Evolutionary conservation across 2,888 invertebrate species (phyloP).

Genomic region (Pocota personata): DNA sequence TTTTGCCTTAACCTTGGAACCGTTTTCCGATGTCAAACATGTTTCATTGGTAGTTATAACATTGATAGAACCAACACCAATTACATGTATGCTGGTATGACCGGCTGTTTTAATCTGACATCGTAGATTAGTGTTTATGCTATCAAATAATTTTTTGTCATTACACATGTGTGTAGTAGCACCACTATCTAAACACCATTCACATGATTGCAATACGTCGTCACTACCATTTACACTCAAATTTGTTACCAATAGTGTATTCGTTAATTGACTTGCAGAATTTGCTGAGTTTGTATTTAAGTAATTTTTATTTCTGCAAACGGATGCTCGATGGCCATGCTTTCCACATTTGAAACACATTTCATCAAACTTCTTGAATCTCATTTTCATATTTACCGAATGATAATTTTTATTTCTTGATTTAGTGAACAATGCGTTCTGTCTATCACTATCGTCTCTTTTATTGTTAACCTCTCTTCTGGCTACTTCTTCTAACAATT

Average conservation of each 20-base stretch:
- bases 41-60: not conserved
- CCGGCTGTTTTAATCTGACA: constrained; percentile 2
- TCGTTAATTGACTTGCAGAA: not conserved
- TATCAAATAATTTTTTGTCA: not conserved
- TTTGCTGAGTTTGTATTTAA: not conserved
- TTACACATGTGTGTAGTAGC: constrained; percentile 34
- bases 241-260: not conserved
- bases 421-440: not conserved
- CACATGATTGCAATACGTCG: not conserved
- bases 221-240: not conserved
- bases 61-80: constrained; percentile 1
- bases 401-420: not conserved
- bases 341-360: not conserved
- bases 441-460: not conserved
- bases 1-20: constrained; percentile 21
- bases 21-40: constrained; percentile 6
- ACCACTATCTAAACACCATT: constrained; percentile 50
- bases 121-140: not conserved
- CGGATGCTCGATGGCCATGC: not conserved
- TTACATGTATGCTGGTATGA: not conserved
- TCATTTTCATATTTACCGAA: not conserved
- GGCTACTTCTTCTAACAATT: constrained; percentile 17
- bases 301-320: not conserved
- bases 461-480: not conserved
- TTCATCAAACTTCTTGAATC: not conserved